Conservation (phyloP, 2,888 invertebrate species). For the Neoaliturus tenellus region DNA sequence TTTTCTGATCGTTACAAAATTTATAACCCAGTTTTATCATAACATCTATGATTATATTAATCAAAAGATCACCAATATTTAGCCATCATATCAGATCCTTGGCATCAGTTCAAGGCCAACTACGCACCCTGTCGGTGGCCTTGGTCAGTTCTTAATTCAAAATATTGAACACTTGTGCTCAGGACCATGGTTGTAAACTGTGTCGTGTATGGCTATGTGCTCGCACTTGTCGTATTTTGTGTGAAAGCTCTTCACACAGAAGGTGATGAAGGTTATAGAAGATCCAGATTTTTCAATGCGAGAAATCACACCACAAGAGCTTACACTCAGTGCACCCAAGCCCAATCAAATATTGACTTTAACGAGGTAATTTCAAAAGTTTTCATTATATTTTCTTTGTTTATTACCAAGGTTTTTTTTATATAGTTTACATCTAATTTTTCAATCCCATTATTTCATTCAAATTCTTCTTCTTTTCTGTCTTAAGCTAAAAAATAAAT, state of each 20-base stretch:
- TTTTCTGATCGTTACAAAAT: too few relatives aligned
- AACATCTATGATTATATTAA: too few relatives aligned
- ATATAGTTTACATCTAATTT: too few relatives aligned
- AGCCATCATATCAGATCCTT: neutral
- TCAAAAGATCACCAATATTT: too few relatives aligned
- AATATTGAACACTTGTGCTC: neutral
- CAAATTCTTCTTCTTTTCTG: too few relatives aligned
- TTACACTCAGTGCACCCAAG: constrained; percentile 9
- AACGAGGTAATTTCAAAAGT: constrained; percentile 5
- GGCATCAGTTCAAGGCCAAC: too few relatives aligned
- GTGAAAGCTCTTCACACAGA: neutral
- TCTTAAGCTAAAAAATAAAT: too few relatives aligned
- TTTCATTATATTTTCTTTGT: neutral
- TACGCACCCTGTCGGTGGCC: too few relatives aligned
- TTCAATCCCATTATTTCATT: too few relatives aligned
- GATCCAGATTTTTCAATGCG: neutral
- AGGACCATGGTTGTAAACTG: neutral
- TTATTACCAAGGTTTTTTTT: too few relatives aligned
- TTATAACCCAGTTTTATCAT: too few relatives aligned
- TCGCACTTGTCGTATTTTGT: neutral
- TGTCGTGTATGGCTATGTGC: neutral
- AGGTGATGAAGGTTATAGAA: neutral
- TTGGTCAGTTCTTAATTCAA: too few relatives aligned
- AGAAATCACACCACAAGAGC: neutral
- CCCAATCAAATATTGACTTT: constrained; percentile 46